A percentile compares a stretch with the other conserved stretches of the same genome.
These are phyloP conservation scores for Psix sp. DNA, from an alignment of 1,140 invertebrate genomes.

Conservation along the genomic window DNA sequence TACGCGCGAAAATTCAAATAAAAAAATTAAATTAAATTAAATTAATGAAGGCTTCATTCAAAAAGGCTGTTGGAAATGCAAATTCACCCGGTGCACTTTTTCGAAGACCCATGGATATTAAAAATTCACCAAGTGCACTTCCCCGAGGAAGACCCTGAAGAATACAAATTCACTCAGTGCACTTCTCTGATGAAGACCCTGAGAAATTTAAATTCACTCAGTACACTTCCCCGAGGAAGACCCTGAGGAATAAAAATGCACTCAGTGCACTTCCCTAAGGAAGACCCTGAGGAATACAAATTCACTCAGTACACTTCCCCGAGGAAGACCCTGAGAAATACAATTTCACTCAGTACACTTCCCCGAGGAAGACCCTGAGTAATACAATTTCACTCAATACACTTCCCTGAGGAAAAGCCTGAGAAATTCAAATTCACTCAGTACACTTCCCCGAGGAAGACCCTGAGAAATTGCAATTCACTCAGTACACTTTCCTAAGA, in stretches of 20 bases:
- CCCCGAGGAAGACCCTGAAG: not conserved
- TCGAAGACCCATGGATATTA: not conserved
- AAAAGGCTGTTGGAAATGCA: not conserved
- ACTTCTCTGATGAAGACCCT: not conserved
- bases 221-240: not conserved
- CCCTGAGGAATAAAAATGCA: too few relatives aligned
- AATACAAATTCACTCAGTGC: not conserved
- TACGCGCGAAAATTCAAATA: too few relatives aligned
- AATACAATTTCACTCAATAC: not conserved
- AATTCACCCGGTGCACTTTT: not conserved
- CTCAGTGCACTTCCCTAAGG: not conserved
- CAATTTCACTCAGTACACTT: constrained; percentile 5
- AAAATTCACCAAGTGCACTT: constrained; percentile 2
- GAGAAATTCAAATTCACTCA: not conserved
- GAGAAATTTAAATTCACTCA: not conserved
- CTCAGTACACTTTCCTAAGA: not conserved
- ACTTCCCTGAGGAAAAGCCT: not conserved
- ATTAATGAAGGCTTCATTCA: not conserved
- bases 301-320: not conserved
- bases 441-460: not conserved
- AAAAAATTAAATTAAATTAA: too few relatives aligned
- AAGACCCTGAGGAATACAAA: not conserved
- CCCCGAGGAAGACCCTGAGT: not conserved
- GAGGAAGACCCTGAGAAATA: not conserved
- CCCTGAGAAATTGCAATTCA: not conserved